Base-by-base conservation (phyloP, 2,113 vertebrate genomes). In the Clinocottus analis region DNA sequence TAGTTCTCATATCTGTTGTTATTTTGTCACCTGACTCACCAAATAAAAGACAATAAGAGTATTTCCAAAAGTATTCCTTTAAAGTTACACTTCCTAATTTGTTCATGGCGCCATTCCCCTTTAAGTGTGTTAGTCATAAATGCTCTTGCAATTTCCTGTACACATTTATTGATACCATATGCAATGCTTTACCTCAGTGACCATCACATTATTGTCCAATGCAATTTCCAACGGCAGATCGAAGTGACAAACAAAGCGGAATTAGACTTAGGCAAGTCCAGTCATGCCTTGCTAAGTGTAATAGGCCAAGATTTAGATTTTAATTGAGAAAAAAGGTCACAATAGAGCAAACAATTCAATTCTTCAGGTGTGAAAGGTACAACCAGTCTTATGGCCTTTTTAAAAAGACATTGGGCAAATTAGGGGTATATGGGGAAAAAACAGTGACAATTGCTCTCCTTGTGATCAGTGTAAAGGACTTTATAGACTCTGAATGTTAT, bases 381-480 rank as follows among this genome's bases (percentile, higher is more conserved):
- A 80, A 67, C 19, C 12, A 31, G 62, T 61, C 35, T 1, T 27
- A 74, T 25, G 35, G 47, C 58, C 58, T 7, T 27, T 35, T 63
- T 56, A 1, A 53, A 41, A 31, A 39, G 19, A 61, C 3, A 21
- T 2, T 74, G 23, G 19, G 19, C 21, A 27, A 56, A 16, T 10
- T 7, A 13, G 5, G 2, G 25, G 25, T 60, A 29, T 60, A 31
- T 13, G 4, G 7, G 3, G 4, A 72, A 60, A 1, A 10, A 23
- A 25, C 4, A 37, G 25, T 33, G n/a, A 19, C 21, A 61, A 61
- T 27, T 16, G 5, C 13, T n/a, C 4, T 33, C 33, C 31, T 39
- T 27, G 33, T 49, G 9, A 37, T 73, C 29, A 2, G 9, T 29
- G 63, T 11, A 10, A 35, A 5, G 7, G 29, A 9, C 29, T 17